Evolutionary conservation across 1,140 invertebrate genomes (phyloP).

Genomic region (Harpegnathos saltator): DNA sequence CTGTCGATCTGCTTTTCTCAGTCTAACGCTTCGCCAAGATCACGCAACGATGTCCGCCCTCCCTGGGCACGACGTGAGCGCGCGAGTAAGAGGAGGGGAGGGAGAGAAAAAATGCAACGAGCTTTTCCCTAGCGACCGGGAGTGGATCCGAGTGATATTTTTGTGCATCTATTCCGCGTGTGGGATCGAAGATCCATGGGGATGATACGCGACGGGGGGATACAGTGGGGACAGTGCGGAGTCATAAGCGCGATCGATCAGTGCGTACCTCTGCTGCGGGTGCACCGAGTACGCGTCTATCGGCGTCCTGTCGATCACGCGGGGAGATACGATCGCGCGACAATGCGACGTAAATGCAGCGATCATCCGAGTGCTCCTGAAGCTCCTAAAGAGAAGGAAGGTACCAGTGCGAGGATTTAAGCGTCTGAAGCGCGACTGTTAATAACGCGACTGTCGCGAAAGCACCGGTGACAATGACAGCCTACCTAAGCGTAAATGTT

Average conservation of each 20-base stretch:
- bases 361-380: slow-evolving; percentile 1
- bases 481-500: not conserved
- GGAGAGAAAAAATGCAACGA: slow-evolving; percentile 21
- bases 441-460: not conserved
- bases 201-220: not conserved
- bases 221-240: not conserved
- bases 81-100: slow-evolving; percentile 16
- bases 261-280: slow-evolving; percentile 1
- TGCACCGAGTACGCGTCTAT: not conserved
- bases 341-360: slow-evolving; percentile 18
- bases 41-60: slow-evolving; percentile 32
- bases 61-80: not conserved
- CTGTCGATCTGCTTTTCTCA: slow-evolving; percentile 44
- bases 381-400: not conserved
- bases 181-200: slow-evolving; percentile 20
- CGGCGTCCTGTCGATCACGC: not conserved
- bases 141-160: slow-evolving; percentile 40
- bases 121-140: slow-evolving; percentile 19
- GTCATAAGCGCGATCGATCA: slow-evolving; percentile 18
- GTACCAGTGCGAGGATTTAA: slow-evolving; percentile 22
- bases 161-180: slow-evolving; percentile 19
- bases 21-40: slow-evolving; percentile 50
- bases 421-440: too few species aligned
- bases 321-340: not conserved
- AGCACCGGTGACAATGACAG: not conserved